Base-by-base conservation (phyloP, 2,797 vertebrate genomes). In the Nyctalus aviator region DNA sequence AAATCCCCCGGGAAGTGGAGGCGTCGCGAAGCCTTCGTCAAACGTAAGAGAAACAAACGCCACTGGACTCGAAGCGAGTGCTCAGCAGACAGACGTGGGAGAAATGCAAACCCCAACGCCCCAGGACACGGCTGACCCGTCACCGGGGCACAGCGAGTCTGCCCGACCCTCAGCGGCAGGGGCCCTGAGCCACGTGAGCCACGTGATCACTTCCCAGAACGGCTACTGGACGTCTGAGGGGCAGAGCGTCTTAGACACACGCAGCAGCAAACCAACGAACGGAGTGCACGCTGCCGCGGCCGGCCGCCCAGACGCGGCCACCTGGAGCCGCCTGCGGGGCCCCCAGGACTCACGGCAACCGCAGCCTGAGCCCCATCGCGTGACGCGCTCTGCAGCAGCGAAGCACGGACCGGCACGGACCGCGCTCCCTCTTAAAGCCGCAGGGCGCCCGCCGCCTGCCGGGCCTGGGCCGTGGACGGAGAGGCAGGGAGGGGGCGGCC, bases 391-490 rank as follows among this genome's bases (percentile, higher is more conserved):
- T 11, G 44, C 9, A 44, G 44, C 44, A 44, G 41, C 2, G n/a
- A n/a, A n/a, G 27, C 30, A n/a, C n/a, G n/a, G 0, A 1, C 13
- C 44, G 0, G 21, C 1, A 1, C 5, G 13, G 23, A 66, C 13
- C 76, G 14, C 1, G 8, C 6, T 6, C n/a, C 5, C 27, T 62
- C 53, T 15, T 7, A 3, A 5, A 11, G 20, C 4, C 35, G 18
- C 69, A 15, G 20, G 20, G 55, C 14, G 10, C 55, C 68, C 37
- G 7, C 53, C 0, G 12, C 53, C 55, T 4, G 12, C 6, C 13
- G 6, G 44, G 44, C 44, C 44, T 11, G 44, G 3, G 15, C 66
- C 35, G 18, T 5, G 9, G 41, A 4, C 0, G 2, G 20, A 25
- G n/a, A 9, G 44, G 13, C 44, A 18, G 27, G 30, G n/a, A 14